Evolutionary conservation across 2,113 vertebrate genomes (phyloP).

Genomic region (Crotalus helleri): DNA sequence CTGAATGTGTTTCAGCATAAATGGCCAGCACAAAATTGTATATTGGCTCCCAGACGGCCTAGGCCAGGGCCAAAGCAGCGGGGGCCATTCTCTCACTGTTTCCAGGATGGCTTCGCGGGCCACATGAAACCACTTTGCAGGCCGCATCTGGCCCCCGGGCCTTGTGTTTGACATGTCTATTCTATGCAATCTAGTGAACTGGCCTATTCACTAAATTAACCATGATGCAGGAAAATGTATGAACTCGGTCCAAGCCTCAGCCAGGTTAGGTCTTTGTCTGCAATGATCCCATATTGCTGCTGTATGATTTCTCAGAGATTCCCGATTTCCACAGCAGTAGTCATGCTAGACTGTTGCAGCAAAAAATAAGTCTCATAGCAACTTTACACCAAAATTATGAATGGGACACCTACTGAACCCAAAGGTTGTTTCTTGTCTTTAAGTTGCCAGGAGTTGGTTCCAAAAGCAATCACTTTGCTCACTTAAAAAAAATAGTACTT

Average conservation of each 20-base stretch:
- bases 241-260: neutral
- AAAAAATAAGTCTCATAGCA: neutral
- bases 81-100: no score
- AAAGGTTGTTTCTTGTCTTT: neutral
- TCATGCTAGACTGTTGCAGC: neutral
- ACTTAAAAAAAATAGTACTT: neutral
- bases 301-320: neutral
- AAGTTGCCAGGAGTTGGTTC: neutral
- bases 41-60: no score
- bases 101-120: no score
- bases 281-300: neutral
- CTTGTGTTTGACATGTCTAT: neutral
- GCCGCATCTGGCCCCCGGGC: no score
- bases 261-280: neutral
- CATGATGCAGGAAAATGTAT: neutral
- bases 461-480: neutral
- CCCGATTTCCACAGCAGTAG: neutral
- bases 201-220: neutral
- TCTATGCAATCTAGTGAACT: neutral
- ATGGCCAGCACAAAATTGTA: no score
- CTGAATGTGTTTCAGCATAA: no score
- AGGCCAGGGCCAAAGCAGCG: no score
- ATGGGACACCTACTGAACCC: neutral
- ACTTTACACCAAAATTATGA: neutral
- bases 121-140: no score